Percentiles rank a stretch among this genome's conserved stretches.
phyloP scores from a whole-genome alignment of 1,140 invertebrate species.

The Drosophila bipectinata region DNA sequence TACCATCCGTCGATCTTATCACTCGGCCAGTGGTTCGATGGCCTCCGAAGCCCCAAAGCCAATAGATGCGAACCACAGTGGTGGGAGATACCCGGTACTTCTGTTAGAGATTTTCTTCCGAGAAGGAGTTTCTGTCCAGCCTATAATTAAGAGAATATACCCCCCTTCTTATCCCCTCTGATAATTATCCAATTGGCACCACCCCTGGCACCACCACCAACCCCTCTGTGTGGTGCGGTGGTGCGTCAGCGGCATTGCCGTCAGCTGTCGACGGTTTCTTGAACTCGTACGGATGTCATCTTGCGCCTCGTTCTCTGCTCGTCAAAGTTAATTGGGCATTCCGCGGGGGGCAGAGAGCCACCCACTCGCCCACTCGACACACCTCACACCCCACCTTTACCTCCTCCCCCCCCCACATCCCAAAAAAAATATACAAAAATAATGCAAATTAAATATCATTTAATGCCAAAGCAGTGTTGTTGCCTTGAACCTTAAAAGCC shows the following conservation, averaged over 20 bases:
- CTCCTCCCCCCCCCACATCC: neutral
- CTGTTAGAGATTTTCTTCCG: neutral
- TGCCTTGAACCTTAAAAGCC: slow-evolving; percentile 55
- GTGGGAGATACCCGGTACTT: neutral
- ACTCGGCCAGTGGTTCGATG: slow-evolving; percentile 22
- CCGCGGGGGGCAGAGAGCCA: slow-evolving; percentile 7
- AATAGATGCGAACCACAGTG: slow-evolving; percentile 2
- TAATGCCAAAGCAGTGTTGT: slow-evolving; percentile 26
- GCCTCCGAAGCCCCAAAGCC: slow-evolving; percentile 4
- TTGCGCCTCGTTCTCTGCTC: slow-evolving; percentile 38
- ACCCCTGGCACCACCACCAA: too few species aligned
- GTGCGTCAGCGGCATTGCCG: slow-evolving; percentile 34
- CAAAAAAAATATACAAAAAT: neutral
- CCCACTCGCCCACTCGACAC: slow-evolving; percentile 20
- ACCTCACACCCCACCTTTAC: neutral
- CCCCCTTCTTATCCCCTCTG: too few species aligned
- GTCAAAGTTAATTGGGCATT: slow-evolving; percentile 59
- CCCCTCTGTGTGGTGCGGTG: slow-evolving; percentile 8
- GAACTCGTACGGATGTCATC: slow-evolving; percentile 44
- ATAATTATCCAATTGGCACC: slow-evolving; percentile 6
- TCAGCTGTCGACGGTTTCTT: slow-evolving; percentile 37
- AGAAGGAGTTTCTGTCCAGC: too few species aligned
- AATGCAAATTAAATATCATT: slow-evolving; percentile 58
- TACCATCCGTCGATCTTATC: slow-evolving; percentile 13
- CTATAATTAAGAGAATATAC: neutral